These are phyloP conservation scores for Cryptus armator DNA, from an alignment of 2,888 invertebrate genomes.

Conservation along the genomic window DNA sequence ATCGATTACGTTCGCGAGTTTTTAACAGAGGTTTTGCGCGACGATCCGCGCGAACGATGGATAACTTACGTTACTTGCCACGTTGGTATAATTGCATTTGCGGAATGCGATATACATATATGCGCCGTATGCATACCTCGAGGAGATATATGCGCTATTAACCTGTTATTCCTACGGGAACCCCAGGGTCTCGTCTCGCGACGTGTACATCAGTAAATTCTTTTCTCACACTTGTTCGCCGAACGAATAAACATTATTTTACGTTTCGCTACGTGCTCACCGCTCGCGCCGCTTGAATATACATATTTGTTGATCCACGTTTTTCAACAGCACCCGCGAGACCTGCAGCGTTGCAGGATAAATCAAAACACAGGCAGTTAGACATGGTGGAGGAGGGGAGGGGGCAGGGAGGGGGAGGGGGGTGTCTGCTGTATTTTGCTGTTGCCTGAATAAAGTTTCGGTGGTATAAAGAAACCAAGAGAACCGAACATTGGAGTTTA, in stretches of 20 bases:
- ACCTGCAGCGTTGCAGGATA: constrained; percentile 22
- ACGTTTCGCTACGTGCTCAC: neutral
- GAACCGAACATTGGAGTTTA: constrained; percentile 41
- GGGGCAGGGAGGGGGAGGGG: too few species aligned
- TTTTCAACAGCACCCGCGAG: neutral
- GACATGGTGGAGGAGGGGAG: too few species aligned
- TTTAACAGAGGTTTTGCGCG: neutral
- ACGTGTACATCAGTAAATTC: neutral
- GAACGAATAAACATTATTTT: constrained; percentile 8
- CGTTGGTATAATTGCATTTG: neutral
- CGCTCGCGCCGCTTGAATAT: neutral
- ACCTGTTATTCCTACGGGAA: constrained; percentile 5
- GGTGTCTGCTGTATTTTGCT: constrained; percentile 6
- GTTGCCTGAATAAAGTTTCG: constrained; percentile 49
- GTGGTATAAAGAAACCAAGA: constrained; percentile 25
- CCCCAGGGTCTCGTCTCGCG: neutral
- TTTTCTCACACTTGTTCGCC: neutral
- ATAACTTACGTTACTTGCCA: neutral
- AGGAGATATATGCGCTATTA: neutral
- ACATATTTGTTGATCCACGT: constrained; percentile 2
- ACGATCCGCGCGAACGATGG: constrained; percentile 26
- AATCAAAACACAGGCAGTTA: constrained; percentile 28
- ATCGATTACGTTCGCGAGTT: constrained; percentile 24
- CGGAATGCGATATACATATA: neutral
- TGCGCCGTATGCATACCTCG: neutral